Percentiles rank a stretch among this genome's conserved stretches.
Conservation (phyloP, 2,888 invertebrate genomes). For the Drosophila nr. fundita region DNA sequence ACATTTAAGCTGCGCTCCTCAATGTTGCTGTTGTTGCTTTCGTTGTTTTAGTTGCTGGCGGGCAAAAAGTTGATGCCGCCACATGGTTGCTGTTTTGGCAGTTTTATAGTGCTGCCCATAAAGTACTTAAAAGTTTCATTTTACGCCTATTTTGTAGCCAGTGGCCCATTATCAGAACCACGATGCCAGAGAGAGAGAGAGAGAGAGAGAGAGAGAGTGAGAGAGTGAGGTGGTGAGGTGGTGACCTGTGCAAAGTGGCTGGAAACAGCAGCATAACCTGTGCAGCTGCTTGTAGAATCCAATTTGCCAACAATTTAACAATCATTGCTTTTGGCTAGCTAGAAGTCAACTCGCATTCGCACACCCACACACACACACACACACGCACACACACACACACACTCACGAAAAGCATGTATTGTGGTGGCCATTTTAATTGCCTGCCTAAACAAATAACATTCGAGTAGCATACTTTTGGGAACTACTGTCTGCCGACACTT, state of each 20-base stretch:
- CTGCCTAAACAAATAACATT: slow-evolving; percentile 78
- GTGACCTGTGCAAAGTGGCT: slow-evolving; percentile 48
- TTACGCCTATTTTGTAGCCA: slow-evolving; percentile 80
- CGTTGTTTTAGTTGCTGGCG: slow-evolving; percentile 65
- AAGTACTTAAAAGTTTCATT: slow-evolving; percentile 83
- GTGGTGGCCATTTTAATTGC: slow-evolving; percentile 74
- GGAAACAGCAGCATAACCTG: slow-evolving; percentile 40
- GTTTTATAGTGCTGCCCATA: slow-evolving; percentile 79
- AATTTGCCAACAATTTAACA: slow-evolving; percentile 79
- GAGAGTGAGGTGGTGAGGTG: not conserved
- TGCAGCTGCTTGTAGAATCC: slow-evolving; percentile 60
- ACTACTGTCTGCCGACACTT: slow-evolving; percentile 30
- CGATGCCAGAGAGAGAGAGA: slow-evolving; percentile 13
- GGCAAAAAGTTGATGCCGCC: slow-evolving; percentile 66
- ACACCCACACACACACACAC: slow-evolving; percentile 13
- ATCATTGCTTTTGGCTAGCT: slow-evolving; percentile 67
- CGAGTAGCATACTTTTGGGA: slow-evolving; percentile 61
- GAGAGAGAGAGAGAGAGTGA: slow-evolving; percentile 1
- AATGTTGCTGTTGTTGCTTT: slow-evolving; percentile 27
- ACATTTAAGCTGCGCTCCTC: slow-evolving; percentile 43
- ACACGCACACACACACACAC: slow-evolving; percentile 3
- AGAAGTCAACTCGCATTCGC: slow-evolving; percentile 49
- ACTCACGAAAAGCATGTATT: slow-evolving; percentile 26
- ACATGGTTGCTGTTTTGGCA: slow-evolving; percentile 77
- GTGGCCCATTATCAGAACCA: slow-evolving; percentile 69